Percentiles rank a stretch among this genome's conserved stretches.
These are phyloP conservation scores for Nephrotoma appendiculata DNA, from an alignment of 2,888 invertebrate species.

Conservation along the genomic window DNA sequence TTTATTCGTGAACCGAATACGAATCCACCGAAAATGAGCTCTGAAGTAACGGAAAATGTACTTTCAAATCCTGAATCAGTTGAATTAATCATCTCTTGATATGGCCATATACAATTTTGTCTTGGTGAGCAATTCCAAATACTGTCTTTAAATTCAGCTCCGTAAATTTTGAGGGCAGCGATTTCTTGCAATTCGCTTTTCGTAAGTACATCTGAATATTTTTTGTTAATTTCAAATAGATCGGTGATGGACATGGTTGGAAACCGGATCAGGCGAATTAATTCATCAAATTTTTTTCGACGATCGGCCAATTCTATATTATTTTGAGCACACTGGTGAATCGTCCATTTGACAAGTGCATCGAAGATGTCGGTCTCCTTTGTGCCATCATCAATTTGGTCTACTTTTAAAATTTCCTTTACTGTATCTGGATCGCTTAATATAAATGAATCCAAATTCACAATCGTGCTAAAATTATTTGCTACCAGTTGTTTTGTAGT, in stretches of 20 bases:
- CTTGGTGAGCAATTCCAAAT: background rate
- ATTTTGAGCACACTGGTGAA: background rate
- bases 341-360: background rate
- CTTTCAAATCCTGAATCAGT: too few relatives aligned
- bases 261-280: background rate
- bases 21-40: background rate
- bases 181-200: background rate
- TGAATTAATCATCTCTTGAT: too few relatives aligned
- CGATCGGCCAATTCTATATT: background rate
- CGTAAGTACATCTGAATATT: background rate
- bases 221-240: background rate
- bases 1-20: background rate
- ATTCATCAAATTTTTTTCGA: background rate
- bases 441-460: background rate
- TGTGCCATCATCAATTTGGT: background rate
- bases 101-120: background rate
- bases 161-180: background rate
- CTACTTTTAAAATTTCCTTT: background rate
- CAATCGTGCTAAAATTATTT: background rate
- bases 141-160: background rate
- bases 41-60: background rate
- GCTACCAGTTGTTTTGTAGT: background rate
- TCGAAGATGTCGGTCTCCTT: background rate
- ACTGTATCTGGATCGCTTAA: background rate
- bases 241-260: background rate